Base-by-base conservation (phyloP, 2,113 vertebrate genomes). In the Myxocyprinus asiaticus region DNA sequence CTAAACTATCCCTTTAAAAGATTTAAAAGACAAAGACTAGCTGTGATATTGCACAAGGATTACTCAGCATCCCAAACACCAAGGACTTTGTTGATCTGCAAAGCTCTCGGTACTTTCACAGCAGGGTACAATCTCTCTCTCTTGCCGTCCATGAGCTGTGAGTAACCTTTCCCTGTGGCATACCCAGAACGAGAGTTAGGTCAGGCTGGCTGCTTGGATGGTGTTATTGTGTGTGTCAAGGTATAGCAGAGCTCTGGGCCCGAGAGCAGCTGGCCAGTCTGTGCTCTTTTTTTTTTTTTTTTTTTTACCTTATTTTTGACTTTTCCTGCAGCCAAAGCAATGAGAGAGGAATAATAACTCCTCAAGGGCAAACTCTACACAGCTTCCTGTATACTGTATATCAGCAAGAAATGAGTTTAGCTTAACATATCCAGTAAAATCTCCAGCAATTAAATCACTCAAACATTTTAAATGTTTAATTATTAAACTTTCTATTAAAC, bases 301-400 rank as follows among this genome's bases (percentile, higher is more conserved):
- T 62, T 73, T 48, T 66, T 65, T 61, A 47, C 14, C 56, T 63
- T 48, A 43, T 75, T 4, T 50, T 15, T 14, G 6, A 9, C 44
- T 59, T 5, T 71, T 77, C 79, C 75, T 58, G 17, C 75, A 77
- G 82, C 78, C 58, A 75, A 74, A 78, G 78, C 76, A 83, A 80
- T 80, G 67, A 77, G 62, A 77, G 70, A 59, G 68, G 56, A 81
- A 84, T 81, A 84, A 84, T 45, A 66, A 68, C 17, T 53, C 75
- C 79, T 73, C 75, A 68, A 84, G 79, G 82, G 73, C 67, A 44
- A 75, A 65, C 48, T 0, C 7, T 17, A 3, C 9, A 9, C 47
- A 43, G 73, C 61, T 65, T 76, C 64, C 45, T 66, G 56, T 75
- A 75, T 43, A 53, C 72, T 81, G 22, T 51, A 59, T 78, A 69